Percentiles rank a stretch among this genome's conserved stretches.
Evolutionary conservation across 2,888 invertebrate species (phyloP).

Genomic region (Coleophora flavipennella): DNA sequence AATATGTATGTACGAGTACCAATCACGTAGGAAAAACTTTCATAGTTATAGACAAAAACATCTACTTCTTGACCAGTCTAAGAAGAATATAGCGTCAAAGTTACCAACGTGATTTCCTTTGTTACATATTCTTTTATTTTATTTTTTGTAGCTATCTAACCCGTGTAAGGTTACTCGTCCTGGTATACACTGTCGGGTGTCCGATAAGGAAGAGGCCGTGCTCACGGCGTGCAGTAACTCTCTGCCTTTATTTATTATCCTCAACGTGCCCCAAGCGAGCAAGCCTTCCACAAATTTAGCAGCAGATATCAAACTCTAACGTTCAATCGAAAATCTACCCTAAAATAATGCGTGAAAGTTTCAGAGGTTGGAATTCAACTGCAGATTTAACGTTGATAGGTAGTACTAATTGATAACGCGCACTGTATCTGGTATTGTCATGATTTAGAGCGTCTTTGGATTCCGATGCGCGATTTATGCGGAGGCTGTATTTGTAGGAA

Average conservation of each 20-base stretch:
- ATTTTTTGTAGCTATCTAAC: constrained; percentile 12
- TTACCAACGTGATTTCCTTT: too few species aligned
- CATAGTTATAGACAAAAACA: too few species aligned
- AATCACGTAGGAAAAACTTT: too few species aligned
- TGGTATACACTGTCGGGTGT: constrained; percentile 36
- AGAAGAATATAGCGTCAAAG: too few species aligned
- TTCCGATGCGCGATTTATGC: constrained; percentile 47
- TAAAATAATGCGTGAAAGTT: constrained; percentile 9
- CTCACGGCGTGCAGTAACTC: constrained; percentile 52
- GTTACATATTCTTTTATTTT: too few species aligned
- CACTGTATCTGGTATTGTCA: constrained; percentile 54
- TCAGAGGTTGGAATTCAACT: neutral
- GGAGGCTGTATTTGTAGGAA: constrained; percentile 20
- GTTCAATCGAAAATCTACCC: constrained; percentile 20
- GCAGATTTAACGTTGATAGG: constrained; percentile 22
- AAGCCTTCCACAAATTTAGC: constrained; percentile 29
- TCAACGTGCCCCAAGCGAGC: constrained; percentile 56
- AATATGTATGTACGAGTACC: too few species aligned
- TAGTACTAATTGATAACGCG: constrained; percentile 59
- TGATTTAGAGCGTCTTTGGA: constrained; percentile 56
- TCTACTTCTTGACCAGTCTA: too few species aligned
- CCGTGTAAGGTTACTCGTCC: constrained; percentile 49
- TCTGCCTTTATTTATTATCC: constrained; percentile 59
- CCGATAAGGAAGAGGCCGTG: constrained; percentile 56
- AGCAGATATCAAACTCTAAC: constrained; percentile 17